These are phyloP conservation scores for Pandemis corylana DNA, from an alignment of 2,888 invertebrate genomes.

Conservation along the genomic window DNA sequence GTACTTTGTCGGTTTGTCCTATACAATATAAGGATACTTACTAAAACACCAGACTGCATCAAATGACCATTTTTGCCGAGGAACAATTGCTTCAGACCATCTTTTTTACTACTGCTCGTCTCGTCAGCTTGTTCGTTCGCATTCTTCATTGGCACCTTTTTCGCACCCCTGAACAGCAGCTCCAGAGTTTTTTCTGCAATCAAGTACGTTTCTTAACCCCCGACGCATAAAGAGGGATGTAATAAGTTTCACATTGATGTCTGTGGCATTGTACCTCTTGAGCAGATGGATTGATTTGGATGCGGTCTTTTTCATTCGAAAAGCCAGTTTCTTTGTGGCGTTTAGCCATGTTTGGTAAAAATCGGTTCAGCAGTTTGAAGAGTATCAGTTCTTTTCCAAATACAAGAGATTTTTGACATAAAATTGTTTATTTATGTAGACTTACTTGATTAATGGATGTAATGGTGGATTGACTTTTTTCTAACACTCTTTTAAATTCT, in stretches of 20 bases:
- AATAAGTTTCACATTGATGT: background rate
- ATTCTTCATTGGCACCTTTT: conserved; percentile 53
- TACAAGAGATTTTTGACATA: too few relatives aligned
- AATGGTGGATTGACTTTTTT: too few relatives aligned
- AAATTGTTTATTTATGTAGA: too few relatives aligned
- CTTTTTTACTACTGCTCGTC: conserved; percentile 51
- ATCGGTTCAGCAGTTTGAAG: too few relatives aligned
- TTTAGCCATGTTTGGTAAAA: too few relatives aligned
- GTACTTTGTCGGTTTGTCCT: background rate
- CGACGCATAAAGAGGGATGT: too few relatives aligned
- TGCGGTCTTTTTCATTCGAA: too few relatives aligned
- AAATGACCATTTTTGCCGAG: conserved; percentile 71
- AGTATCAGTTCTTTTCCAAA: too few relatives aligned
- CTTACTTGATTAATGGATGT: too few relatives aligned
- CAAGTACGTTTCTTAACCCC: background rate
- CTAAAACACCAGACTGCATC: conserved; percentile 62
- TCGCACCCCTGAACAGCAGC: conserved; percentile 71
- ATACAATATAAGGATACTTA: conserved; percentile 45
- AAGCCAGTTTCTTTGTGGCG: too few relatives aligned
- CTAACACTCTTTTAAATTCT: too few relatives aligned
- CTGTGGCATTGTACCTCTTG: background rate
- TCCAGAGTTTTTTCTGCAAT: conserved; percentile 73
- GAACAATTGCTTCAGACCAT: conserved; percentile 72
- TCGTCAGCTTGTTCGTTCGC: conserved; percentile 42
- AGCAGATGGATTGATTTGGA: too few relatives aligned